Evolutionary conservation across 2,888 invertebrate species (phyloP).

Genomic region (Lutraria lutraria): DNA sequence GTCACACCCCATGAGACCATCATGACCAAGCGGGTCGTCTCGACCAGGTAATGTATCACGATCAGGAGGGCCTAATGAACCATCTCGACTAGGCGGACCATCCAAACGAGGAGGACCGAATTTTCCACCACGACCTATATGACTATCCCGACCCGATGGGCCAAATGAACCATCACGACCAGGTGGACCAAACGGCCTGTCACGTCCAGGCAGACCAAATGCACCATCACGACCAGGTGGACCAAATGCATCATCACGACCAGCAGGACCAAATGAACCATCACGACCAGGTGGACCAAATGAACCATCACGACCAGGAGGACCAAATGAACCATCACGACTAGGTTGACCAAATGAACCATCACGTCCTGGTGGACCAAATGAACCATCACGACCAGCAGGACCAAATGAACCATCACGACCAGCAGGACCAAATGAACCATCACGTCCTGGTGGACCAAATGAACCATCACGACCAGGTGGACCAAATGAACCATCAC

Average conservation of each 20-base stretch:
- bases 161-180: slow-evolving; percentile 19
- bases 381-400: background rate
- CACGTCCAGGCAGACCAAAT: slow-evolving; percentile 8
- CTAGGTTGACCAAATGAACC: background rate
- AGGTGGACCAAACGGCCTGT: background rate
- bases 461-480: slow-evolving; percentile 1
- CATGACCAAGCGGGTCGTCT: slow-evolving; percentile 16
- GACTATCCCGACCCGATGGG: background rate
- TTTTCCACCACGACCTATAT: slow-evolving; percentile 2
- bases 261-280: slow-evolving; percentile 9
- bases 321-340: slow-evolving; percentile 11
- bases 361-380: background rate
- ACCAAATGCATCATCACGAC: slow-evolving; percentile 6
- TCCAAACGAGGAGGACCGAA: background rate
- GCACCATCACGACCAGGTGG: slow-evolving; percentile 38
- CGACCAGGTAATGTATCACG: slow-evolving; percentile 3
- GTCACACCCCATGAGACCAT: slow-evolving; percentile 5
- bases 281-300: slow-evolving; percentile 32
- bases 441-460: slow-evolving; percentile 2
- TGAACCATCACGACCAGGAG: slow-evolving; percentile 9
- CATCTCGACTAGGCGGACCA: slow-evolving; percentile 2
- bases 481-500: background rate
- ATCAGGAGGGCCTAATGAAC: slow-evolving; percentile 28
- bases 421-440: slow-evolving; percentile 3
- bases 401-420: background rate